Evolutionary conservation across 2,888 invertebrate species (phyloP).

Genomic region (Leucozona laternaria): DNA sequence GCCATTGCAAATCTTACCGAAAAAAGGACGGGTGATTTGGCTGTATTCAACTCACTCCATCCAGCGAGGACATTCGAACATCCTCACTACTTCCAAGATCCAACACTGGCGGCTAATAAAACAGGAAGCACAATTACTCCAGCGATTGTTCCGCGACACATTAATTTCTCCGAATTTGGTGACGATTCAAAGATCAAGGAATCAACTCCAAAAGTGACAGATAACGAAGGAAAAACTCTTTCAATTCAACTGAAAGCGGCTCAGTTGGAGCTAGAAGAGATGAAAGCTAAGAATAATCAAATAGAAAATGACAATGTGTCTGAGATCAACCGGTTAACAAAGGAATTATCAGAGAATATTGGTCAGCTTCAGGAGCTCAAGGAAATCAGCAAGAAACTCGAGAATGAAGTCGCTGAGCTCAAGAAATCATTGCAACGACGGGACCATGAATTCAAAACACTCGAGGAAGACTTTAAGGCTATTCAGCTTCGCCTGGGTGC

Average conservation of each 20-base stretch:
- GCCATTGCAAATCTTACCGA: constrained; percentile 81
- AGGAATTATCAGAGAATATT: constrained; percentile 53
- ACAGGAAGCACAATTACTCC: constrained; percentile 78
- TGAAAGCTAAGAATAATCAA: constrained; percentile 82
- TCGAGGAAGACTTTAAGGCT: constrained; percentile 77
- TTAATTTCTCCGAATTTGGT: constrained; percentile 84
- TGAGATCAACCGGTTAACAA: constrained; percentile 45
- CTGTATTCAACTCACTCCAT: constrained; percentile 79
- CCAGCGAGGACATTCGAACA: constrained; percentile 82
- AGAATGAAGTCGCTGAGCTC: constrained; percentile 67
- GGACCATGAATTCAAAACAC: constrained; percentile 70
- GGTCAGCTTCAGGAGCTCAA: constrained; percentile 73
- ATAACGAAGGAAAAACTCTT: constrained; percentile 66
- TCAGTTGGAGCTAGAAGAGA: constrained; percentile 84
- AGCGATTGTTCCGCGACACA: constrained; percentile 81
- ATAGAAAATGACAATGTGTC: constrained; percentile 77
- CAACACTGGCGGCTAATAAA: constrained; percentile 77
- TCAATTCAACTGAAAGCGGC: constrained; percentile 80
- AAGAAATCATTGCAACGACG: constrained; percentile 49
- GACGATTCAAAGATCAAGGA: constrained; percentile 83
- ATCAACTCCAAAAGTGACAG: constrained; percentile 82
- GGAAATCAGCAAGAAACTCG: constrained; percentile 71
- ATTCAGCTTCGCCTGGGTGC: constrained; percentile 77
- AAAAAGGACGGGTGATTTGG: constrained; percentile 80
- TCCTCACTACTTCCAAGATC: constrained; percentile 82